Base-by-base conservation (phyloP, 2,113 vertebrate species). In the Anseranas semipalmata region DNA sequence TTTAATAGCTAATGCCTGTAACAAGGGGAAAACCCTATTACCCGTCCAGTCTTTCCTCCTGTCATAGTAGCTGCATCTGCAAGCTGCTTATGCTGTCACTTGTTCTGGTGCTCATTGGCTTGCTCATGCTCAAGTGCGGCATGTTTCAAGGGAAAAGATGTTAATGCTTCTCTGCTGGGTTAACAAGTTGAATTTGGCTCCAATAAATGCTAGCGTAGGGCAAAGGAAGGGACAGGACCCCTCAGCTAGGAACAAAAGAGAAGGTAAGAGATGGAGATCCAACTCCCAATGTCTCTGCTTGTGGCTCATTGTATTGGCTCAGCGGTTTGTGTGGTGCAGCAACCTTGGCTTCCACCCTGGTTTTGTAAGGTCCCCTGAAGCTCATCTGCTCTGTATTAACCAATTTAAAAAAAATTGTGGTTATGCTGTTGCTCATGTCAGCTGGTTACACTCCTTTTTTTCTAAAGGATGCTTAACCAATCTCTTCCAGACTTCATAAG, bases 41-140 rank as follows among this genome's bases (percentile, higher is more conserved):
- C 22, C 4, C 53, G 16, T 21, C 25, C 0, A 0, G 2, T 27
- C 8, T 68, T 65, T 48, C 3, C 7, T 77, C 8, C 32, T 48
- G 27, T 73, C 3, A 0, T 19, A 7, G 6, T 8, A 30, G 15
- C 46, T 67, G 10, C 18, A 46, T 46, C 48, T 68, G 32, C 12
- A 59, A 22, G 43, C 18, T 30, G 11, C 32, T 83, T 60, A 4
- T 68, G n/a, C 52, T 82, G 62, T 50, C 39, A 5, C 28, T 82
- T 75, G 37, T 28, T 74, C 45, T 75, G 32, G 33, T 80, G 19
- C 35, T 60, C 21, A 1, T 1, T 45, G 24, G n/a, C n/a, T 83
- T 8, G 4, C 33, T 46, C 28, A 4, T 4, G 48, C 24, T 4
- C 19, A 28, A 16, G 16, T 37, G 24, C 59, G 68, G 25, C 41